These are phyloP conservation scores for Philereme vetulata DNA, from an alignment of 2,888 invertebrate species.

Conservation along the genomic window DNA sequence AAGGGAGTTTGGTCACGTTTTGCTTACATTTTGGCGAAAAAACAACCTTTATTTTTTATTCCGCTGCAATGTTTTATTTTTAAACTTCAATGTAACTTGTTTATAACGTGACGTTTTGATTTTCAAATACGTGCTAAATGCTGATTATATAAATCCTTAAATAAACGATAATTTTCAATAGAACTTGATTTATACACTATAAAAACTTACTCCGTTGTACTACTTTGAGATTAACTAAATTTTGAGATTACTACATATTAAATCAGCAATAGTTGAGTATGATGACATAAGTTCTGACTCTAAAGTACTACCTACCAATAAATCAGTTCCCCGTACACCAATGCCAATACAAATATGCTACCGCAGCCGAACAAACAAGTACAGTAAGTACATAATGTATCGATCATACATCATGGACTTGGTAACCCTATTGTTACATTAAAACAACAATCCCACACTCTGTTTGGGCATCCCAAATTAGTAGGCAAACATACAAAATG, in stretches of 20 bases:
- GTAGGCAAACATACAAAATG: conserved; percentile 51
- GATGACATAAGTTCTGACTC: no score
- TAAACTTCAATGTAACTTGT: conserved; percentile 26
- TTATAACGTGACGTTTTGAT: conserved; percentile 20
- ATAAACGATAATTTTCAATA: no score
- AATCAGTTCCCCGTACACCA: conserved; percentile 4
- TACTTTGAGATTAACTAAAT: no score
- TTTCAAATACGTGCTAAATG: conserved; percentile 14
- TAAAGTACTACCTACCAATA: not conserved
- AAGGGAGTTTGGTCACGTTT: conserved; percentile 39
- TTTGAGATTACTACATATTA: no score
- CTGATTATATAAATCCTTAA: not conserved
- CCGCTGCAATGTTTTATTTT: conserved; percentile 33
- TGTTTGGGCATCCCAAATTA: conserved; percentile 59
- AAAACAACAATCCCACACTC: conserved; percentile 51
- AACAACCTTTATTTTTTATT: conserved; percentile 37
- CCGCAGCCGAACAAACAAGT: conserved; percentile 19
- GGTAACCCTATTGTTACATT: conserved; percentile 48
- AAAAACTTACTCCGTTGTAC: no score
- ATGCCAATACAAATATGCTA: conserved; percentile 15
- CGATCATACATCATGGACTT: conserved; percentile 44
- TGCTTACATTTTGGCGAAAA: conserved; percentile 37
- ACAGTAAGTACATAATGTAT: conserved; percentile 36
- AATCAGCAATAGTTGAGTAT: no score
- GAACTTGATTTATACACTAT: no score